Base-by-base conservation (phyloP, 2,888 invertebrate species). In the Acleris emargana region DNA sequence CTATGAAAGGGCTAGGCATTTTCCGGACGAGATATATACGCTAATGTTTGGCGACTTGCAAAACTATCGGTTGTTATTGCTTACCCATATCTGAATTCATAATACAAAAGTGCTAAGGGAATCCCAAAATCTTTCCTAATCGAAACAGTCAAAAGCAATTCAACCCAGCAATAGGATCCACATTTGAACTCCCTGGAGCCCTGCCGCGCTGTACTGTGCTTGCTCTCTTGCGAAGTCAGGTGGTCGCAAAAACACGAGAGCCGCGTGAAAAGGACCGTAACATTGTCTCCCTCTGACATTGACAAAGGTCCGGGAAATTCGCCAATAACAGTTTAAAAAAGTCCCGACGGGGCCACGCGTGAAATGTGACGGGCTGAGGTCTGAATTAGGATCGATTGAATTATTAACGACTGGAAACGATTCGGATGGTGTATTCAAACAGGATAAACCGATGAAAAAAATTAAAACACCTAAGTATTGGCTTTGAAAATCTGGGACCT, bases 241-340 rank as follows among this genome's bases (percentile, higher is more conserved):
- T 81, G 78, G 69, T 68, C 72, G 72, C 72, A 75, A 76, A 76
- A 75, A 78, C 75, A 74, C 72, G 71, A 67, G 68, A 59, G 28
- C 66, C 58, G 58, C 68, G 74, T 72, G 73, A 73, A 76, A 72
- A 72, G 76, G 70, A 75, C 57, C 69, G 71, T 67, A 70, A 69
- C 69, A 69, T 70, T 73, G 74, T 73, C 74, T 72, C 74, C 51
- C 17, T 50, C 63, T 77, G 78, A 81, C 80, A 77, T 72, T 82
- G 81, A 82, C 75, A 76, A 67, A 73, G 81, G 81, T 81, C 70
- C 68, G 57, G 67, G 53, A 64, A 52, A 62, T 57, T 50, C 67
- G 69, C 72, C 76, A 74, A 76, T 77, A 75, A 75, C 62, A 72
- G 67, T 72, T 75, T 74, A 77, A 75, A 76, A 71, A 69, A 68